Evolutionary conservation across 1,140 invertebrate species (phyloP), one percentile per base, ranked within the genome.

Genomic region (Vollenhovia emeryi): DNA sequence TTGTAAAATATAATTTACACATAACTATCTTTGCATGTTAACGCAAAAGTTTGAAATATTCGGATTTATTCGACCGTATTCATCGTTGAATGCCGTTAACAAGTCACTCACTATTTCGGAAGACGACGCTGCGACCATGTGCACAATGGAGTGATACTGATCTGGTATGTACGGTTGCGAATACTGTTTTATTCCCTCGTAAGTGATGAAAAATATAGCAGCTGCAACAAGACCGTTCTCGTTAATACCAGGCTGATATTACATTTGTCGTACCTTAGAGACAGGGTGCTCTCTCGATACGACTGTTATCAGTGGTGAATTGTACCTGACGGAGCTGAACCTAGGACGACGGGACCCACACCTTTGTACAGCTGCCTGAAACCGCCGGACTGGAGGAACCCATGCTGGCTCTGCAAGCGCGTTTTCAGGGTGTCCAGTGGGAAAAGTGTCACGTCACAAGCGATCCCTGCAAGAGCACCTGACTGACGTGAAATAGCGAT

Each of bases 361-460:
- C 99, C 99, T 92, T 97, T 96, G 94, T 99, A 99, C 62, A 99
- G 96, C 60, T 97, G 97, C 64, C 95, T 95, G 90, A 99, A 99
- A 3, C 98, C 99, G 13, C 99, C 99, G 78, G 98, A 96, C 86
- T 97, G 96, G 88, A 96, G 95, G 93, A 99, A 99, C 33, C 99
- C 99, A 91, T 97, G 95, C 87, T 97, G 96, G 91, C 98, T 98
- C 93, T 99, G 99, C 15, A 99, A 94, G 30, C 99, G 95, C 9
- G 99, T 99, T 95, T 99, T 99, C 6, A 99, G 94, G 0, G 99
- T 99, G 94, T 99, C 99, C 80, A 99, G 94, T 6, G 99, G 99
- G 94, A 98, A 99, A 40, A 99, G 95, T 5, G 96, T 94, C 15
- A 98, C 93, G 95, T 99, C 98, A 71, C 97, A 97, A 27, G 96